Evolutionary conservation across 2,797 vertebrate genomes (phyloP).

Genomic region (Thripadectes ignobilis): DNA sequence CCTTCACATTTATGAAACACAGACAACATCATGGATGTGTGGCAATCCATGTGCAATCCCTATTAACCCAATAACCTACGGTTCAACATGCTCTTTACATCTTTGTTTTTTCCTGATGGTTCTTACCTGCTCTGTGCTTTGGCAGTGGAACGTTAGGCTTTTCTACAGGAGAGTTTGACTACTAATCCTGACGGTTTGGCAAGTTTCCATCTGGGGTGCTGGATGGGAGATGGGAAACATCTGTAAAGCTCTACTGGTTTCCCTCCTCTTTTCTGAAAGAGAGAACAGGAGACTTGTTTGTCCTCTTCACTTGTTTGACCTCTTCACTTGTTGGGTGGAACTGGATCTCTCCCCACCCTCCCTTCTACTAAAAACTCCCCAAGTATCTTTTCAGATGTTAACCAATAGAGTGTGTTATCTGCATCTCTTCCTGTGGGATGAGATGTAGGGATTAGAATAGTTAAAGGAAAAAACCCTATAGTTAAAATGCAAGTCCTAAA

Average conservation of each 20-base stretch:
- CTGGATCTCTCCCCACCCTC: accelerated
- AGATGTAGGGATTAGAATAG: not conserved
- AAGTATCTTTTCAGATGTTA: not conserved
- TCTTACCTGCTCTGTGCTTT: not conserved
- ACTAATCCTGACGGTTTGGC: not conserved
- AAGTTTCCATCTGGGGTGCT: not conserved
- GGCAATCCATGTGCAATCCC: not conserved
- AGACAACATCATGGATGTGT: not conserved
- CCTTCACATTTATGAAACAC: not conserved
- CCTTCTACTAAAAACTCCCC: not conserved
- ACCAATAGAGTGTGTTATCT: not conserved
- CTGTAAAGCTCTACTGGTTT: not conserved
- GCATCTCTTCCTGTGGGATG: not conserved
- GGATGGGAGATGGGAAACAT: not conserved
- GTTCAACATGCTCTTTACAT: not conserved
- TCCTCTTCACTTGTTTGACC: not conserved
- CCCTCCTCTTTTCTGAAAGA: not conserved
- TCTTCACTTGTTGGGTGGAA: not conserved
- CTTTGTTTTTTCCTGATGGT: not conserved
- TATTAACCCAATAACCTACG: not conserved
- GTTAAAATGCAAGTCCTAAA: not conserved
- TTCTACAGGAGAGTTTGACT: not conserved
- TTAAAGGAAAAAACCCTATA: not conserved
- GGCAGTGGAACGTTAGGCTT: not conserved
- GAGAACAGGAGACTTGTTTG: not conserved